A percentile compares a stretch with the other conserved stretches of the same genome.
Conservation (phyloP, 1,140 invertebrate species). For the Drosophila azteca region DNA sequence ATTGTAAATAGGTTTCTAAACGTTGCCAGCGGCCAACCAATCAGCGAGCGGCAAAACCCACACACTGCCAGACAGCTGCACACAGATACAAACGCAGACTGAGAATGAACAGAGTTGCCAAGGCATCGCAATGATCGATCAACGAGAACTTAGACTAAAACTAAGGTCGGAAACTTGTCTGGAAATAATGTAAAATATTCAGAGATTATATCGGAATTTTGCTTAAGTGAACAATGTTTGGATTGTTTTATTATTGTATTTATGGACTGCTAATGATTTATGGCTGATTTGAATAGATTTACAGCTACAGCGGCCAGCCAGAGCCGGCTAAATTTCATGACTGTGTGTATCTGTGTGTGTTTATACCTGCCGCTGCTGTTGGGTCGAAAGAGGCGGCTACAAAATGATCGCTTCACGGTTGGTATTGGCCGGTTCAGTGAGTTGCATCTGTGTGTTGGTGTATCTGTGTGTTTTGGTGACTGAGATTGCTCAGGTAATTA, state of each 20-base stretch:
- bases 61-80: conserved; percentile 8
- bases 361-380: conserved; percentile 18
- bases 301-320: conserved; percentile 57
- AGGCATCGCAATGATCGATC: conserved; percentile 16
- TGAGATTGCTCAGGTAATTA: conserved; percentile 31
- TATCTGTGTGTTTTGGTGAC: conserved; percentile 38
- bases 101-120: conserved; percentile 66
- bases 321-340: conserved; percentile 45
- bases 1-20: conserved; percentile 74
- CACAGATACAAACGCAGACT: conserved; percentile 8
- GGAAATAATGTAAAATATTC: conserved; percentile 37
- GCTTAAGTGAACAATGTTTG: conserved; percentile 16
- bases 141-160: conserved; percentile 7
- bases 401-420: conserved; percentile 47
- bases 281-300: conserved; percentile 77
- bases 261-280: conserved; percentile 68
- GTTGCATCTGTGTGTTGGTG: conserved; percentile 22
- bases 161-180: conserved; percentile 14
- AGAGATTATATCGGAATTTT: conserved; percentile 50
- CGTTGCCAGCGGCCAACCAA: conserved; percentile 62
- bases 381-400: conserved; percentile 57
- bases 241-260: conserved; percentile 53
- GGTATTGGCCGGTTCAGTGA: conserved; percentile 56
- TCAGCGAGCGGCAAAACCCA: conserved; percentile 44
- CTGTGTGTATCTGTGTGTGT: not conserved